Base-by-base conservation (phyloP, 2,888 invertebrate species). In the Agriopis aurantiaria region DNA sequence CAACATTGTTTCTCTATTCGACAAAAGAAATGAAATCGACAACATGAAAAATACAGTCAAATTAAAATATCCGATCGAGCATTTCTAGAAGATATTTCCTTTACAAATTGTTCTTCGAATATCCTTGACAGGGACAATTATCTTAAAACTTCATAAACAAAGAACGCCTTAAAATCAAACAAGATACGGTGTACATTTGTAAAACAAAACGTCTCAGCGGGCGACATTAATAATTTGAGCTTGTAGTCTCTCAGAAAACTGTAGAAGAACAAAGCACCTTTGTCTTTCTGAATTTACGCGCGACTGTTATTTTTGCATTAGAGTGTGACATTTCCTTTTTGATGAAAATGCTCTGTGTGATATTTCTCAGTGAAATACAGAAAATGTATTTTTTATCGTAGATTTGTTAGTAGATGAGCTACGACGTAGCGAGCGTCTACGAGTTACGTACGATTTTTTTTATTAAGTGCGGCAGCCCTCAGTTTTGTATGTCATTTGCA, bases 231-330 rank as follows among this genome's bases (percentile, higher is more conserved):
- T 69, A 69, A 69, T 69, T 65, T 61, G 61, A 51, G 65, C 49
- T 63, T 45, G 52, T 48, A 41, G 53, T 46, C 57, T 64, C 59
- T 41, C 49, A 53, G 58, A 53, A 58, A 58, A 60, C 51, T 56
- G 69, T 69, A 58, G 57, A 61, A 63, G 64, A 65, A 65, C 69
- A 69, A 69, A 69, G 64, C 60, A 61, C 65, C 60, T 69, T 69
- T 61, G 65, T 56, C 59, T 63, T 33, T 10, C 5, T 33, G 48
- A 69, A 60, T 65, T 49, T 60, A 64, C 45, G 59, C 65, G 65
- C 8, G 49, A 10, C 43, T 57, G 69, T 69, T 69, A 60, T 56
- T 69, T 59, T 69, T 69, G 33, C 49, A 57, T 33, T 55, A 41
- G 45, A 64, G 12, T 49, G 10, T 55, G 55, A 69, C 59, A 49